phyloP scores from a whole-genome alignment of 2,113 vertebrate species.

The Grammomys surdaster region DNA sequence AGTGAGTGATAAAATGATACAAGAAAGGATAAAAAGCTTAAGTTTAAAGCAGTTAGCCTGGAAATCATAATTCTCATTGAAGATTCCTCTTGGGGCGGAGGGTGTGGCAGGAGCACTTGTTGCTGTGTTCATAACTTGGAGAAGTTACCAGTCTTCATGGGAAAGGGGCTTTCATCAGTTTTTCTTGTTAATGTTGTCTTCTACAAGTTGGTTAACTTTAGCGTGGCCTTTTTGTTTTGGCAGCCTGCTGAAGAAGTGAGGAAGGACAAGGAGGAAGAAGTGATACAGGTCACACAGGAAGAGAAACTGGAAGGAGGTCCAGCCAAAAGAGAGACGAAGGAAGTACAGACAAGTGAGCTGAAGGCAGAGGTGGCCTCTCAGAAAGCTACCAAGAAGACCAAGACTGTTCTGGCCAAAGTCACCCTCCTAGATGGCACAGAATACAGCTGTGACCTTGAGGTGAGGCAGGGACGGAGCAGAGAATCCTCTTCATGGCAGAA shows the following conservation, averaged over 20 bases:
- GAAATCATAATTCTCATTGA: not conserved
- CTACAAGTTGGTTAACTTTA: not conserved
- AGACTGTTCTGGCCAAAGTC: conserved; percentile 94
- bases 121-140: too few species aligned
- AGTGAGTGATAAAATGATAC: not conserved
- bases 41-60: not conserved
- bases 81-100: not conserved
- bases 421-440: conserved; percentile 93
- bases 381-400: conserved; percentile 94
- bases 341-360: conserved; percentile 86
- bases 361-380: conserved; percentile 85
- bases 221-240: not conserved
- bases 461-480: conserved; percentile 79
- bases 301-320: conserved; percentile 82
- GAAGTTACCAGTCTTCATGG: not conserved
- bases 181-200: not conserved
- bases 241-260: conserved; percentile 91
- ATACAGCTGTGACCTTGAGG: conserved; percentile 96
- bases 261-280: conserved; percentile 85
- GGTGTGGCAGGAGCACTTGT: not conserved
- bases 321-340: conserved; percentile 88
- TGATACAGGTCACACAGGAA: conserved; percentile 83
- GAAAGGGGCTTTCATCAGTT: not conserved
- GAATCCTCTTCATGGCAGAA: not conserved
- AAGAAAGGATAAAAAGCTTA: not conserved